Conservation (phyloP, 2,113 vertebrate genomes). For the Megaptera novaeangliae region DNA sequence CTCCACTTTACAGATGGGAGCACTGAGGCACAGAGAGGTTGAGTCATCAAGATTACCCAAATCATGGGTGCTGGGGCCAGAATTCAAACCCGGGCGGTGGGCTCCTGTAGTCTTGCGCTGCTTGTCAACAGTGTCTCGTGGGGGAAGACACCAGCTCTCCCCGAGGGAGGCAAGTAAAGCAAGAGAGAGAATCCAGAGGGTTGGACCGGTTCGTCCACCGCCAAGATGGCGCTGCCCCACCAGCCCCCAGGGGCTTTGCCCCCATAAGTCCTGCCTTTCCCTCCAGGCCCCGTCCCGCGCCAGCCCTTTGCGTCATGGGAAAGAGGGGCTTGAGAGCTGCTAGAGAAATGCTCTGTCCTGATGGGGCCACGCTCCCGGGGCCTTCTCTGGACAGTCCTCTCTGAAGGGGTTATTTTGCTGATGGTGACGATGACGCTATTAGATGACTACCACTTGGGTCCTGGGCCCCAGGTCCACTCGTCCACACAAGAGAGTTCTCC, state of each 20-base stretch:
- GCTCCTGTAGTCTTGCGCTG: fast-evolving
- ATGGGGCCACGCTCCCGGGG: fast-evolving
- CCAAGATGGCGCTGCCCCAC: fast-evolving
- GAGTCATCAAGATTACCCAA: neutral
- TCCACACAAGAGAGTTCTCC: neutral
- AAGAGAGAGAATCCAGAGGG: neutral
- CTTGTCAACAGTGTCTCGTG: neutral
- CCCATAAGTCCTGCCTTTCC: neutral
- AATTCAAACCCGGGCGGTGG: fast-evolving
- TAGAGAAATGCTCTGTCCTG: fast-evolving
- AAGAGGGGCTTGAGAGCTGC: neutral
- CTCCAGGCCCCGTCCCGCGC: neutral
- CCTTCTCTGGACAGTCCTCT: neutral
- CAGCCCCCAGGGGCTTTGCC: neutral
- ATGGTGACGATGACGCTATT: fast-evolving
- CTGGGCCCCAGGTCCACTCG: neutral
- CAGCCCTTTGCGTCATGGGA: fast-evolving
- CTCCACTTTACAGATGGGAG: neutral
- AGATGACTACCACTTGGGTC: neutral
- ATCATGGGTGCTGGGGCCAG: neutral
- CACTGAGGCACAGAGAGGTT: neutral
- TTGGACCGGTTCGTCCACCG: fast-evolving
- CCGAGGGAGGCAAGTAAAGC: neutral
- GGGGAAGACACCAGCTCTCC: neutral
- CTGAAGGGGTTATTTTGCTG: too few species aligned